Percentiles rank a stretch among this genome's conserved stretches.
phyloP scores from a whole-genome alignment of 2,113 vertebrate genomes.

The Himantopus leucocephalus region DNA sequence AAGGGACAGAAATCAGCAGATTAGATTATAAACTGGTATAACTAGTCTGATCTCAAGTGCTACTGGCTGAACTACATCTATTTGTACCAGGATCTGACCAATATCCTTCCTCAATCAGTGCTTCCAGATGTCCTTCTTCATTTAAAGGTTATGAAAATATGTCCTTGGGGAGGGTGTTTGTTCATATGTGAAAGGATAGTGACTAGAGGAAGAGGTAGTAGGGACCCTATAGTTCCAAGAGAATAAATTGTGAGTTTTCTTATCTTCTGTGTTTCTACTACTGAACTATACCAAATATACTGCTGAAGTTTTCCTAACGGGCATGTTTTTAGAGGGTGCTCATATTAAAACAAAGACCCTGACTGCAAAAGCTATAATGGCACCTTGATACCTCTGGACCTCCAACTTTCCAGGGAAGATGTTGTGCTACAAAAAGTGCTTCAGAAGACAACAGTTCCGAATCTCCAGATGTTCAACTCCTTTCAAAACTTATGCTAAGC shows the following conservation, averaged over 20 bases:
- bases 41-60: not conserved
- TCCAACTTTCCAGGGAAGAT: not conserved
- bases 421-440: not conserved
- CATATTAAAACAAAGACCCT: not conserved
- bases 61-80: not conserved
- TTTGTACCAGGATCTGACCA: not conserved
- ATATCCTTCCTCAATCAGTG: not conserved
- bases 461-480: not conserved
- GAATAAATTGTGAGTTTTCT: not conserved
- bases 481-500: not conserved
- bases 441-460: not conserved
- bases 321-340: not conserved
- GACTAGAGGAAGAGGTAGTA: not conserved
- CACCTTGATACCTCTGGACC: not conserved
- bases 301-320: not conserved
- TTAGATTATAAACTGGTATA: not conserved
- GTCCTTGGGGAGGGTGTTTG: fast-evolving
- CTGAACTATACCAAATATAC: not conserved
- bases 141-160: not conserved
- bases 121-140: not conserved
- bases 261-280: not conserved
- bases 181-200: not conserved
- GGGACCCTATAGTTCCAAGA: not conserved
- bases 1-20: not conserved
- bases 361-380: not conserved